Base-by-base conservation (phyloP, 2,797 vertebrate species). In the Moxostoma hubbsi region DNA sequence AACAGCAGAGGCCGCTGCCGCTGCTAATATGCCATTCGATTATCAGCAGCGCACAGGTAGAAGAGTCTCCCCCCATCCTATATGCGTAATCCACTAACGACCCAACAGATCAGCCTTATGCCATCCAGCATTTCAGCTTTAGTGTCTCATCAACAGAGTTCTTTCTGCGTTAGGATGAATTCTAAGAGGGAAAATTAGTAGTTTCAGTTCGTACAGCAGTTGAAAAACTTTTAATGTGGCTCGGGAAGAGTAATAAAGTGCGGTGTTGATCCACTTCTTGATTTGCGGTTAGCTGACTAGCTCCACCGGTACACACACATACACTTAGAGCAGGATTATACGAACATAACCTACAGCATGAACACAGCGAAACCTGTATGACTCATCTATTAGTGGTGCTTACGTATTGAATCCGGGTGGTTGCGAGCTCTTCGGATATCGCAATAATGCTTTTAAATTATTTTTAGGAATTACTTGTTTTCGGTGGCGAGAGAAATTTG, bases 281-380 rank as follows among this genome's bases (percentile, higher is more conserved):
- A 79, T 73, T 65, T 62, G 77, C 77, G 61, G 77, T 79, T 79
- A 79, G 77, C 77, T 49, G 59, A 72, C 77, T 79, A 79, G 77
- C 77, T 68, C 50, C 18, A 49, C 65, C 53, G 71, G 76, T 9
- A 71, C 24, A 54, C 68, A 47, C 36, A 71, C 10, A 45, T 9
- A 53, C 5, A 47, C 59, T 36, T 36, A 36, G 36, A 36, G 2
- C 53, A 16, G 58, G 47, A 62, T 2, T 66, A 45, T 69, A 50
- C 46, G 45, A 43, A 9, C 9, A n/a, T 3, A 49, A 64, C 50
- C 58, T 58, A 16, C 9, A 79, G 18, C 43, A 4, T 58, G 50
- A 50, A 9, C 13, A 73, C 47, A 7, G 68, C 13, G 9, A 58
- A 66, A 59, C 10, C 10, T 7, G 9, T 57, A 5, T 59, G 45